phyloP scores from a whole-genome alignment of 2,797 vertebrate genomes.

The Choloepus didactylus region DNA sequence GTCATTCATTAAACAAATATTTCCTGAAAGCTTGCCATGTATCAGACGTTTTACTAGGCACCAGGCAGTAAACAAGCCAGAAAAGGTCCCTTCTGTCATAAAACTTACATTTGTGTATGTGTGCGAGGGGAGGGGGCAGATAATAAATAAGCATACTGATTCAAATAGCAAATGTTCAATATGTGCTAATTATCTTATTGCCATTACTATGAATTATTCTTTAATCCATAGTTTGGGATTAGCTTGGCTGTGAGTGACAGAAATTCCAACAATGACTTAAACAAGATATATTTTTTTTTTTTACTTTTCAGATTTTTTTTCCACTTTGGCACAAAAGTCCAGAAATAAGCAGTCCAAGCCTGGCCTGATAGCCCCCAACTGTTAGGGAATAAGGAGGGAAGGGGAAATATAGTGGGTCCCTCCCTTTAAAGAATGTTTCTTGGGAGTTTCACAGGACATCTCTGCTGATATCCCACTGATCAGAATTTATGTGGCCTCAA shows the following conservation, averaged over 20 bases:
- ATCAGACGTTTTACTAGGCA: background rate
- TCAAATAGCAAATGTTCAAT: background rate
- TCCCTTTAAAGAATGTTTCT: background rate
- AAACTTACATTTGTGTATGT: background rate
- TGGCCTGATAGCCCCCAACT: too few relatives aligned
- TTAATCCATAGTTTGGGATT: background rate
- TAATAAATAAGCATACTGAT: background rate
- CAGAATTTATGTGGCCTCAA: background rate
- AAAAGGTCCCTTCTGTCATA: background rate
- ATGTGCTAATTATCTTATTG: background rate
- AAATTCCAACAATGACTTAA: background rate
- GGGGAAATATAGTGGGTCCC: background rate
- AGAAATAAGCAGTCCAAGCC: background rate
- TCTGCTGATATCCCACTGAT: background rate
- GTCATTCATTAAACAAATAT: background rate
- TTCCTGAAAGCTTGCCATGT: background rate
- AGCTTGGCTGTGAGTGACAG: background rate
- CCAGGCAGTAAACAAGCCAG: background rate
- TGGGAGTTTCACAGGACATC: background rate
- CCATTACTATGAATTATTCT: background rate
- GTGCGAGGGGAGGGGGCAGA: accelerated
- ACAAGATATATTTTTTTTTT: background rate
- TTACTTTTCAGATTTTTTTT: background rate
- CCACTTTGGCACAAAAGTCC: background rate
- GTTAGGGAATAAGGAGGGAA: background rate